These are phyloP conservation scores for Uropsilus gracilis DNA, from an alignment of 2,113 vertebrate genomes.

Conservation along the genomic window DNA sequence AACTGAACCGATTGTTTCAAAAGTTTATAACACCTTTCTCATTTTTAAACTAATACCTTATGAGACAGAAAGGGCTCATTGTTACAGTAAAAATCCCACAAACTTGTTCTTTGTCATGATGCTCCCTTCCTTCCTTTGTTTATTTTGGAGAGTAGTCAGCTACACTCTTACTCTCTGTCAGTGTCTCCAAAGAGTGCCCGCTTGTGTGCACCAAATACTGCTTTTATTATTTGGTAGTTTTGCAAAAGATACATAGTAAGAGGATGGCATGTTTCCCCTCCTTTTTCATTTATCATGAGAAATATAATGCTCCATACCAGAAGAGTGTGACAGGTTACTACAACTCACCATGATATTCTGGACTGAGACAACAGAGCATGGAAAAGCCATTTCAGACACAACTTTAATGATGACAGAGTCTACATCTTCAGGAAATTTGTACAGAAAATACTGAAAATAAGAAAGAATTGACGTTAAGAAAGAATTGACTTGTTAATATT, in stretches of 20 bases:
- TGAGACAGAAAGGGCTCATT: neutral
- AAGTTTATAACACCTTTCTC: neutral
- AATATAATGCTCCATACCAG: neutral
- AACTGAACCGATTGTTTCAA: neutral
- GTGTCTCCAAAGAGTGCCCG: neutral
- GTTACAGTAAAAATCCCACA: neutral
- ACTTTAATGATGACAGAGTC: slow-evolving; percentile 89
- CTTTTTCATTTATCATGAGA: neutral
- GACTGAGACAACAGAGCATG: slow-evolving; percentile 89
- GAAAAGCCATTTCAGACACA: slow-evolving; percentile 83
- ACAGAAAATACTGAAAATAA: slow-evolving; percentile 87
- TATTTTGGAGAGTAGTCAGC: neutral
- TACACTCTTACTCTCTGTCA: neutral
- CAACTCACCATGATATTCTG: slow-evolving; percentile 89
- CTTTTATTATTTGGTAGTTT: neutral
- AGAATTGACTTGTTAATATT: slow-evolving; percentile 22
- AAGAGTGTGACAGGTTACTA: neutral
- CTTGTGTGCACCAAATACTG: neutral
- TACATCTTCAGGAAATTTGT: slow-evolving; percentile 87
- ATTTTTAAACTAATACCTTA: neutral
- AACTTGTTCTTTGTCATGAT: neutral
- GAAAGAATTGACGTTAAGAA: slow-evolving; percentile 75
- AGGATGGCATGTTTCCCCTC: neutral
- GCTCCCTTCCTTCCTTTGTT: neutral
- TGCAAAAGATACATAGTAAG: neutral